Conservation (phyloP, 2,113 vertebrate genomes). For the Prunella fulvescens region DNA sequence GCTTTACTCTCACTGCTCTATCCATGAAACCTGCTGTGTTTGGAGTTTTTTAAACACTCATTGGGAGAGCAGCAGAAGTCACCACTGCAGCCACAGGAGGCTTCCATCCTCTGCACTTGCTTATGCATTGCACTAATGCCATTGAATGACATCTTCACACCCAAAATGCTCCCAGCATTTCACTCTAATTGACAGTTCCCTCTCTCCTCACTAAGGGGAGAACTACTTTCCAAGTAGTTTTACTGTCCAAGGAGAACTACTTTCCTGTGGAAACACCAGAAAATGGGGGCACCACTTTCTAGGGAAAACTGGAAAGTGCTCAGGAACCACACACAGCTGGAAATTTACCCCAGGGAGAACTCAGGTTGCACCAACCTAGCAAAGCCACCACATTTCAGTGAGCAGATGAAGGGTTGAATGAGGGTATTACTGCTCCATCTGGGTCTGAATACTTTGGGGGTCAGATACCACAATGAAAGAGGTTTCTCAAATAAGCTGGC, state of each 20-base stretch:
- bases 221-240: neutral
- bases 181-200: neutral
- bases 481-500: neutral
- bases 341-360: neutral
- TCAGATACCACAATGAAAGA: neutral
- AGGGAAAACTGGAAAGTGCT: neutral
- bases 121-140: neutral
- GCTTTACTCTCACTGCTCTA: neutral
- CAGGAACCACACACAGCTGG: neutral
- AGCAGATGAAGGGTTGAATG: neutral
- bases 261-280: neutral
- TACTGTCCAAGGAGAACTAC: neutral
- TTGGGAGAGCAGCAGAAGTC: neutral
- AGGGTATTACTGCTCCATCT: neutral
- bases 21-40: neutral
- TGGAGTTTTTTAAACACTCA: neutral
- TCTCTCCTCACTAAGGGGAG: neutral
- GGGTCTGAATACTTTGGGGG: neutral
- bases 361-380: neutral
- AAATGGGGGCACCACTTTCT: neutral
- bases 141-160: neutral
- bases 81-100: neutral
- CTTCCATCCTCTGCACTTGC: neutral
- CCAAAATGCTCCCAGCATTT: neutral
- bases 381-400: fast-evolving